Evolutionary conservation across 2,113 vertebrate species (phyloP).

Genomic region (Onychostoma macrolepis): DNA sequence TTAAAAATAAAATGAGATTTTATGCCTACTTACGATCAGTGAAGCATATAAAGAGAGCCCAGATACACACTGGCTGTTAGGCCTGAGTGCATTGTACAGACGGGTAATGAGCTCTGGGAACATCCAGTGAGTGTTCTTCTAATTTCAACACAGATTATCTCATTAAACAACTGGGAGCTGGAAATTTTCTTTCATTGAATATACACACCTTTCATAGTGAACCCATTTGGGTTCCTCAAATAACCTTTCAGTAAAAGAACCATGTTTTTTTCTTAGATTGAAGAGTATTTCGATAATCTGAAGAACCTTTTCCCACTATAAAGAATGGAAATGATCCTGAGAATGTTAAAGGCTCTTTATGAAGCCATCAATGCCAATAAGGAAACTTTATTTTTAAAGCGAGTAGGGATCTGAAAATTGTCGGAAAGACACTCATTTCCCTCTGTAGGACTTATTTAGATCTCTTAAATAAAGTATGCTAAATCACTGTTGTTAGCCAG

Average conservation of each 20-base stretch:
- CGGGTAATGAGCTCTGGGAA: conserved; percentile 20
- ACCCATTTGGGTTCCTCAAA: not conserved
- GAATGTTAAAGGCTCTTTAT: not conserved
- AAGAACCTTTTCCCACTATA: not conserved
- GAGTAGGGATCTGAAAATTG: not conserved
- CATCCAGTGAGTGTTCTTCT: not conserved
- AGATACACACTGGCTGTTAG: conserved; percentile 56
- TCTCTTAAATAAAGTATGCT: conserved; percentile 15
- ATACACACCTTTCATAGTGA: not conserved
- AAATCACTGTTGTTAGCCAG: conserved; percentile 63
- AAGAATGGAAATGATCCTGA: not conserved
- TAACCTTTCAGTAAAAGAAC: not conserved
- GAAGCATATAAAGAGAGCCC: conserved; percentile 66
- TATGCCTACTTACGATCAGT: conserved; percentile 73
- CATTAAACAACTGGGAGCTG: not conserved
- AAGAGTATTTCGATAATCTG: no score
- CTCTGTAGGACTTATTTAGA: not conserved
- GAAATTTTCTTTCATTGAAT: not conserved
- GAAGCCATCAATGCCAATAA: not conserved
- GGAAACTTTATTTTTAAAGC: not conserved
- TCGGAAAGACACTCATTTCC: not conserved
- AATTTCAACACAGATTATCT: conserved; percentile 1
- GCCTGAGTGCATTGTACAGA: conserved; percentile 58
- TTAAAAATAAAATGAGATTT: conserved; percentile 78
- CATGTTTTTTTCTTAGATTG: no score